phyloP scores from a whole-genome alignment of 2,113 vertebrate species.

The Corythornis cristatus region DNA sequence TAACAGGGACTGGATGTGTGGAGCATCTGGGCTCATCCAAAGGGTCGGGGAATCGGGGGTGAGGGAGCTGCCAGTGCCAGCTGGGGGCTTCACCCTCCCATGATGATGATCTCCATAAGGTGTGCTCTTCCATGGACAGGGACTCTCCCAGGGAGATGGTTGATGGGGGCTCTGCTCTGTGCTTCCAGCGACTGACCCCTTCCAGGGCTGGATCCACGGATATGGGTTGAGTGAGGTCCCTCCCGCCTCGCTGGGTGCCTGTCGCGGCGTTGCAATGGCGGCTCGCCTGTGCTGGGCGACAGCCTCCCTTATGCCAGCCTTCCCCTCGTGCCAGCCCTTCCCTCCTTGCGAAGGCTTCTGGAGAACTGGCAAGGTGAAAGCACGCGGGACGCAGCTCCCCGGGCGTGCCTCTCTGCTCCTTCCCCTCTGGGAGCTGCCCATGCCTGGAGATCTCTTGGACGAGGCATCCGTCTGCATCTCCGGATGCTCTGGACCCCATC shows the following conservation, averaged over 20 bases:
- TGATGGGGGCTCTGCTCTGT: accelerated
- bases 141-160: accelerated
- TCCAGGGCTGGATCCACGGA: accelerated
- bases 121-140: not conserved
- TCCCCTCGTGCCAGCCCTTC: not conserved
- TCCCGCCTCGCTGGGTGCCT: too few species aligned
- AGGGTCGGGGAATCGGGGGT: not conserved
- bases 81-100: accelerated
- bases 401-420: not conserved
- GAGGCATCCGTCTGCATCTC: not conserved
- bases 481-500: accelerated
- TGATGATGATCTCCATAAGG: accelerated
- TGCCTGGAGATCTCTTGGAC: accelerated
- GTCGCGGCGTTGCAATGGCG: accelerated
- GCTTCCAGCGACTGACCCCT: accelerated
- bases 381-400: accelerated
- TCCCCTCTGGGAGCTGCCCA: not conserved
- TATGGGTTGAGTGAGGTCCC: accelerated
- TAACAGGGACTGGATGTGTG: accelerated
- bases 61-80: too few species aligned
- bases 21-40: not conserved
- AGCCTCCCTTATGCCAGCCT: not conserved
- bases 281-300: not conserved
- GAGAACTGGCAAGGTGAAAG: not conserved
- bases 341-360: not conserved